Evolutionary conservation across 2,113 vertebrate genomes (phyloP), one percentile per base, ranked within the genome.

Genomic region (Parus major): DNA sequence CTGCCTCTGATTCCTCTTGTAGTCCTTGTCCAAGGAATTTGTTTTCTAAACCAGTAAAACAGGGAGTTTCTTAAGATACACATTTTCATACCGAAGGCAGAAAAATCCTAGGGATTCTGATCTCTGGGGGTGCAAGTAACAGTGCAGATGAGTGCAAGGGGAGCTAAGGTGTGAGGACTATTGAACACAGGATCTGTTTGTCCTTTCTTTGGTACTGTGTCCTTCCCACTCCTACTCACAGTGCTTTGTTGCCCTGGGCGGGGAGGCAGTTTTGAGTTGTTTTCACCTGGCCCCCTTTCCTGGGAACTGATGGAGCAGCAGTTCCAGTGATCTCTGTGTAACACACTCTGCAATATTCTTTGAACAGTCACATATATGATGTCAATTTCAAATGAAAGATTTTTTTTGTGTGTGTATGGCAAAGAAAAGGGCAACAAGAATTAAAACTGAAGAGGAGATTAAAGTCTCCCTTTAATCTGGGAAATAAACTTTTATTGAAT

Each of bases 341-440:
- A 25, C 29, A 46, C 24, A 12, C 35, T 8, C 46, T 72, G 44
- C 61, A 64, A 14, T 59, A 6, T 49, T 80, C 13, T 28, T 72
- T 69, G 49, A 90, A 35, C 29, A 69, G 12, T 73, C 31, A 10
- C 4, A 7, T 39, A 5, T 50, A 15, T 46, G 16, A 73, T 39
- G 29, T 35, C 29, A 65, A 36, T 91, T 72, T 56, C n/a, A 85
- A 70, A 65, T 42, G 14, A 47, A 85, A 63, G 9, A 8, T 55
- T 75, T 42, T 68, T 68, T 76, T 82, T 76, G 17, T 84, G 33
- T 28, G 11, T 75, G 9, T 70, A 22, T 55, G 41, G 33, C 55
- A 92, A 87, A 91, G 46, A 55, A 65, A 82, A 83, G 15, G 72
- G 15, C 56, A 93, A 42, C 23, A 72, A 82, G 21, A 79, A 80